These are phyloP conservation scores for Erpetoichthys calabaricus DNA, from an alignment of 2,797 vertebrate species.

Conservation along the genomic window DNA sequence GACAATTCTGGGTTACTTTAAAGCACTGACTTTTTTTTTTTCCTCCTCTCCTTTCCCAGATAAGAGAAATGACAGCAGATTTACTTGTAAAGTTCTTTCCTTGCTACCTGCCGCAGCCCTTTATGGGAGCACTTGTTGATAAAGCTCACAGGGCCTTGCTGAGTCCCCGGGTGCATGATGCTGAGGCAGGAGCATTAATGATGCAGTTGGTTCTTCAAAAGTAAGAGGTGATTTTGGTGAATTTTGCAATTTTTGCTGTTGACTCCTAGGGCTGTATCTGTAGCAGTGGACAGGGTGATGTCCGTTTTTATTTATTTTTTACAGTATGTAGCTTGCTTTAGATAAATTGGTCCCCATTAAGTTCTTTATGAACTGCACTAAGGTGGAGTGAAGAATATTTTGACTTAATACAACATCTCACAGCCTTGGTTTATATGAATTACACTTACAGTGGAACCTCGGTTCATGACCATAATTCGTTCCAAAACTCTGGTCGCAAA, in stretches of 20 bases:
- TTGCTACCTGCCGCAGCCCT: slow-evolving; percentile 27
- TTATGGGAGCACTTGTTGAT: slow-evolving; percentile 36
- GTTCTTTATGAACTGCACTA: too few relatives aligned
- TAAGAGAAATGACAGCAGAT: slow-evolving; percentile 66
- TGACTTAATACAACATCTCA: too few relatives aligned
- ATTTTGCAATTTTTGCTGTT: background rate
- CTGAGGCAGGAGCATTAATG: slow-evolving; percentile 67
- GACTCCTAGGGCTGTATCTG: background rate
- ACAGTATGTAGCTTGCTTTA: background rate
- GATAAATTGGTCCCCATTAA: too few relatives aligned
- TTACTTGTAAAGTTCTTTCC: slow-evolving; percentile 63
- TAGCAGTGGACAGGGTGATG: background rate
- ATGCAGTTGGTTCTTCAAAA: slow-evolving; percentile 63
- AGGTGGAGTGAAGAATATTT: too few relatives aligned
- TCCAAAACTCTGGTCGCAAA: too few relatives aligned
- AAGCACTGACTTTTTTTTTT: background rate
- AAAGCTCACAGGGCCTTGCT: slow-evolving; percentile 42
- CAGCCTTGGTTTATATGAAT: too few relatives aligned
- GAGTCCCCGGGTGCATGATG: slow-evolving; percentile 70
- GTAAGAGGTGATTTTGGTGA: slow-evolving; percentile 31
- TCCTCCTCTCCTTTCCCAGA: slow-evolving; percentile 35
- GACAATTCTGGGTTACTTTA: background rate
- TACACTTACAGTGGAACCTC: too few relatives aligned
- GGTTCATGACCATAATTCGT: too few relatives aligned
- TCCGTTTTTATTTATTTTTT: background rate